Base-by-base conservation (phyloP, 2,113 vertebrate species). In the Hippocampus zosterae region DNA sequence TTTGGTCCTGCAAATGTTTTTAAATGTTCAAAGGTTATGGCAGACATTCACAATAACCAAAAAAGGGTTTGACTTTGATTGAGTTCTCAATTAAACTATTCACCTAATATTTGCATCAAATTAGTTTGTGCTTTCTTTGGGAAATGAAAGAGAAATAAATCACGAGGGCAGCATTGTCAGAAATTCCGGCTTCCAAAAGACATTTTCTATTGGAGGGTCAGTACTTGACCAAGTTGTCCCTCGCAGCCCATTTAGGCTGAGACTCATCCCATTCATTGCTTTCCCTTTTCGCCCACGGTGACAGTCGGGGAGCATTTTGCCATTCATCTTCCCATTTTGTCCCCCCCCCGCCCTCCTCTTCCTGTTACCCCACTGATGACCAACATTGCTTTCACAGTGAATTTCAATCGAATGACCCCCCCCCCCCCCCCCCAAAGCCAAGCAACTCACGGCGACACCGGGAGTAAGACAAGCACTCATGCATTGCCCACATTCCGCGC, bases 341-440 rank as follows among this genome's bases (percentile, higher is more conserved):
- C 9, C 41, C 41, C 41, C 57, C 62, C 69, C 70, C 46, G n/a
- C n/a, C n/a, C n/a, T n/a, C n/a, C n/a, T n/a, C 55, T 65, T 68
- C 70, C 53, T 72, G 44, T 33, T 46, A 84, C 66, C 69, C 71
- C 70, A 67, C 63, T 62, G 57, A 74, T 88, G 88, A 90, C 83
- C 88, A 89, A 90, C 69, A 2, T 79, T 70, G 83, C 87, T 81
- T 79, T 86, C 79, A 87, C 87, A 78, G 72, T 68, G 81, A 81
- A 85, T 90, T 84, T 88, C 89, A 91, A 91, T 88, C 90, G 87
- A 86, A 78, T 48, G 62, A 75, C 71, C 88, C 25, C 88, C 76
- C 25, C 88, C 76, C 25, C 88, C 76, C 25, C 88, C 76, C n/a
- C 25, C 88, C 76, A 42, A 77, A 87, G 85, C 87, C 48, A 79